phyloP scores from a whole-genome alignment of 2,888 invertebrate genomes.

The Eilema caniola region DNA sequence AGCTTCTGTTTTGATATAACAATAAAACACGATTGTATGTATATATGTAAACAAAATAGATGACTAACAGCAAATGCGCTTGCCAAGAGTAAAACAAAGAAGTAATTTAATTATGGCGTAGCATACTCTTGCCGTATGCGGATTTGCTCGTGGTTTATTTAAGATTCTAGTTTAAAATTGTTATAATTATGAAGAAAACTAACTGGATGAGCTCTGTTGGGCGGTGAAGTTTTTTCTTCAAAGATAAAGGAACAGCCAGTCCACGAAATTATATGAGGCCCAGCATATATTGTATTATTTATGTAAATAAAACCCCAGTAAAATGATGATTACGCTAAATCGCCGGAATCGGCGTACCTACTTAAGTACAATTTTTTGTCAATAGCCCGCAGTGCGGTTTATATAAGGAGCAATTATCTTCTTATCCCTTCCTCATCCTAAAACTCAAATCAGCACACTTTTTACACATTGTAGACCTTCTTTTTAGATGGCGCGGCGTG shows the following conservation, averaged over 20 bases:
- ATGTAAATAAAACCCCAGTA: no score
- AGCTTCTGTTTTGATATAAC: conserved; percentile 50
- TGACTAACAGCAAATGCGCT: conserved; percentile 42
- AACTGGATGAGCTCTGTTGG: background rate
- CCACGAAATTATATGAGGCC: background rate
- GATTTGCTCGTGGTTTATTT: conserved; percentile 21
- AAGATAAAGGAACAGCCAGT: background rate
- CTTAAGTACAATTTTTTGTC: no score
- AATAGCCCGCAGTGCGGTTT: no score
- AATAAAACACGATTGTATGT: conserved; percentile 52
- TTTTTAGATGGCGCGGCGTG: no score
- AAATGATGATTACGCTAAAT: no score
- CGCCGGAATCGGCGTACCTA: no score
- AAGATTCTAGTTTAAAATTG: background rate
- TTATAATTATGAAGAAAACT: conserved; percentile 5
- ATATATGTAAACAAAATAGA: conserved; percentile 46
- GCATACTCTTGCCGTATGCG: conserved; percentile 28
- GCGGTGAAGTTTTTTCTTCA: background rate
- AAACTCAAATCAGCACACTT: no score
- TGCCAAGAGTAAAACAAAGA: conserved; percentile 46
- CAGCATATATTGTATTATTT: background rate
- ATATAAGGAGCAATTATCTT: no score
- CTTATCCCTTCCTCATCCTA: no score
- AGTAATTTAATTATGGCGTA: conserved; percentile 38
- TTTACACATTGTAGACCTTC: no score